phyloP scores from a whole-genome alignment of 2,113 vertebrate species.

The Varanus komodoensis region DNA sequence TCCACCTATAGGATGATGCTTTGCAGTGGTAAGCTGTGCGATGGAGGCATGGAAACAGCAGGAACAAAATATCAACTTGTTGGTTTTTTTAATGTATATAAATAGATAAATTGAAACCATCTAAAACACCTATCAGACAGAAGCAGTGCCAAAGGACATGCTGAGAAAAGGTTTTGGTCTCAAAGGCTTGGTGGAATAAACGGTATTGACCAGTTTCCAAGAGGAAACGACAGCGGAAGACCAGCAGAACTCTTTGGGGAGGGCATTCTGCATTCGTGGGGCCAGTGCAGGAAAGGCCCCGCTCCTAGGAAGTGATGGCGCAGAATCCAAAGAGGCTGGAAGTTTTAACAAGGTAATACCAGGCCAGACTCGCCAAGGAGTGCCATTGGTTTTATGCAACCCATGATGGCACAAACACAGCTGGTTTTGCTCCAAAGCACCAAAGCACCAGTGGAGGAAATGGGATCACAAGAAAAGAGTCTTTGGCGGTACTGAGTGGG shows the following conservation, averaged over 20 bases:
- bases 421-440: not conserved
- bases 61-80: not conserved
- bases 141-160: not conserved
- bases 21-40: not conserved
- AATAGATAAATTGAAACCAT: not conserved
- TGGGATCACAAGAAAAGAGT: not conserved
- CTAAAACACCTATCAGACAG: not conserved
- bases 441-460: not conserved
- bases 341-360: too few relatives aligned
- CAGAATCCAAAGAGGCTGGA: not conserved
- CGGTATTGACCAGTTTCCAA: not conserved
- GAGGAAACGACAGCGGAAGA: not conserved
- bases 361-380: not conserved
- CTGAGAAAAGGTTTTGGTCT: not conserved
- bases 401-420: not conserved
- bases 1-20: not conserved
- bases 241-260: not conserved
- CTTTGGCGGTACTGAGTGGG: not conserved
- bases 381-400: too few relatives aligned
- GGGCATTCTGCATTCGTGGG: not conserved
- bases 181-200: not conserved
- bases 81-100: too few relatives aligned
- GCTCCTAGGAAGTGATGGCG: not conserved
- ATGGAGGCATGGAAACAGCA: not conserved
- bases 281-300: not conserved